These are phyloP conservation scores for Scolopax mira DNA, from an alignment of 2,113 vertebrate genomes.

Conservation along the genomic window DNA sequence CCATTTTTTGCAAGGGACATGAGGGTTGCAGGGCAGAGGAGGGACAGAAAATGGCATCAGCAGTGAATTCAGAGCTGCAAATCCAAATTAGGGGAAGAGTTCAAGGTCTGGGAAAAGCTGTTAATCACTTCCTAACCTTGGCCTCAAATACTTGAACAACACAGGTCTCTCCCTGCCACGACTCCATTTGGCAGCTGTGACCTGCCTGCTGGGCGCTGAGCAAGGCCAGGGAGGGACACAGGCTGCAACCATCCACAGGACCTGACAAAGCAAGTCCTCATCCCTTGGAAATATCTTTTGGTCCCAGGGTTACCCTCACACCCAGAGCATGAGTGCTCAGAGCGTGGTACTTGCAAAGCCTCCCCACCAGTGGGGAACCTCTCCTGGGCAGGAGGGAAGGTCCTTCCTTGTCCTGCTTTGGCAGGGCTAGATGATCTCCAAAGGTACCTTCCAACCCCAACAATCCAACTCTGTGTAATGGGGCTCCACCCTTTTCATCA, in stretches of 20 bases:
- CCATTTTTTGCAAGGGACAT: background rate
- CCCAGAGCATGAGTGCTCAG: rapidly evolving
- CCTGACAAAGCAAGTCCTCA: background rate
- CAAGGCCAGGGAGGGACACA: rapidly evolving
- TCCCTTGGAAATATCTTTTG: rapidly evolving
- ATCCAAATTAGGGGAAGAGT: background rate
- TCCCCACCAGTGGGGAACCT: rapidly evolving
- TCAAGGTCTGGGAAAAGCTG: background rate
- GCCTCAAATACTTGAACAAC: background rate
- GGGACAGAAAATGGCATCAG: background rate
- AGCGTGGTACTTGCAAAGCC: background rate
- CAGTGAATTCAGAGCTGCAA: background rate
- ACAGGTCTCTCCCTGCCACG: rapidly evolving
- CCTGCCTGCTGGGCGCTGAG: background rate
- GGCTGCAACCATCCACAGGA: background rate
- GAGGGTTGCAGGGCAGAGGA: background rate
- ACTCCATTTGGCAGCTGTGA: background rate
- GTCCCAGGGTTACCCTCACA: background rate
- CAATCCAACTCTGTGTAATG: background rate
- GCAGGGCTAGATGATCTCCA: background rate
- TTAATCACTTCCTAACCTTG: slow-evolving; percentile 29
- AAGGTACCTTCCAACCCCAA: background rate
- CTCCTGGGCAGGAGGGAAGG: background rate
- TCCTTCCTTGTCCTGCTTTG: rapidly evolving
- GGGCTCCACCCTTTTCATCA: background rate